Percentiles rank a stretch among this genome's conserved stretches.
These are phyloP conservation scores for Drosophila bifasciata DNA, from an alignment of 1,140 invertebrate genomes.

Conservation along the genomic window DNA sequence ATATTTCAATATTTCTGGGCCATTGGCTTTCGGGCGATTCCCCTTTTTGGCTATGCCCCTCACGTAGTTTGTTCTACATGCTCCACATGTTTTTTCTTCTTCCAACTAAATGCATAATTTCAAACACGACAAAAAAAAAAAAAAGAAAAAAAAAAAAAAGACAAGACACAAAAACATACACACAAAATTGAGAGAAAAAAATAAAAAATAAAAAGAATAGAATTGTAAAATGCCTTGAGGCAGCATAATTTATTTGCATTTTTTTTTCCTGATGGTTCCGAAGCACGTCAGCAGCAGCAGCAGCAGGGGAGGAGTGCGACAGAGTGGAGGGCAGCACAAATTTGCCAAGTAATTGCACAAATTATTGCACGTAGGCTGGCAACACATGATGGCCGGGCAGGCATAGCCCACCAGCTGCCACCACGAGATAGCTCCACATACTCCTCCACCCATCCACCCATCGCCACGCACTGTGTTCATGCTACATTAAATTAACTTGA, in stretches of 20 bases:
- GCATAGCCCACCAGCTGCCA: slow-evolving; percentile 70
- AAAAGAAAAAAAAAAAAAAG: slow-evolving; percentile 19
- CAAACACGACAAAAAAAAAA: slow-evolving; percentile 28
- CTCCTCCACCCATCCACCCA: background rate
- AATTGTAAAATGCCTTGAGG: slow-evolving; percentile 71
- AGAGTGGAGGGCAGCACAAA: slow-evolving; percentile 35
- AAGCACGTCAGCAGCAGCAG: slow-evolving; percentile 15
- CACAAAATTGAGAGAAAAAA: slow-evolving; percentile 37
- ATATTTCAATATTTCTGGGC: slow-evolving; percentile 70
- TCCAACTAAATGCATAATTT: slow-evolving; percentile 78
- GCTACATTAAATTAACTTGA: slow-evolving; percentile 81
- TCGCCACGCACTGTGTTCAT: slow-evolving; percentile 44
- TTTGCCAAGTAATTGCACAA: slow-evolving; percentile 79
- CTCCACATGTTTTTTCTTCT: slow-evolving; percentile 52
- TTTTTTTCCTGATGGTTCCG: slow-evolving; percentile 11
- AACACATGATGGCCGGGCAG: slow-evolving; percentile 59
- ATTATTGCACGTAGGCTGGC: slow-evolving; percentile 78
- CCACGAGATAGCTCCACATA: slow-evolving; percentile 34
- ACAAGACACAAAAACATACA: slow-evolving; percentile 37
- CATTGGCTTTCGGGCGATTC: slow-evolving; percentile 36
- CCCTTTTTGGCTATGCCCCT: slow-evolving; percentile 60
- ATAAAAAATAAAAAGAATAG: slow-evolving; percentile 31
- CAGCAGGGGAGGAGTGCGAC: background rate
- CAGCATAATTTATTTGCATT: slow-evolving; percentile 79
- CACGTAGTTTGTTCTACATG: slow-evolving; percentile 66